phyloP scores from a whole-genome alignment of 2,888 invertebrate genomes.

The Melieria picta region DNA sequence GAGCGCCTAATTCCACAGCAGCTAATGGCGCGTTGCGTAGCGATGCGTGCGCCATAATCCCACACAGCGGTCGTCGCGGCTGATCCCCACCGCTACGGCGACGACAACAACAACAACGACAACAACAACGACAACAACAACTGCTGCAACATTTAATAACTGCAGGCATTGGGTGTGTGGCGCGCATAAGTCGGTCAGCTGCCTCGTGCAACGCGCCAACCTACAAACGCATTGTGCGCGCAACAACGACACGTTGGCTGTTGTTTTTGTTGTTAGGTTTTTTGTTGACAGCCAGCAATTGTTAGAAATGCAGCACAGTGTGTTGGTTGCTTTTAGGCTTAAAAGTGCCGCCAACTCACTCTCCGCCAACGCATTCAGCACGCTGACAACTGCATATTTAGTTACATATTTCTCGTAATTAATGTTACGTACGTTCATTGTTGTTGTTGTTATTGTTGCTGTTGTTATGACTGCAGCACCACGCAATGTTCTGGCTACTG shows the following conservation, averaged over 20 bases:
- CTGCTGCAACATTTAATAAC: not conserved
- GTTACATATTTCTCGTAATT: no score
- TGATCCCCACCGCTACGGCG: conserved; percentile 7
- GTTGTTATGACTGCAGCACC: no score
- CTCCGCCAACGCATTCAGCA: no score
- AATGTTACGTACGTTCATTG: no score
- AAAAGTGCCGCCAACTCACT: no score
- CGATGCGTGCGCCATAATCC: not conserved
- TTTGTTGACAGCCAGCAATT: conserved; percentile 21
- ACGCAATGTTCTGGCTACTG: no score
- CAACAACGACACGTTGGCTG: conserved; percentile 4
- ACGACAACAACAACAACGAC: not conserved
- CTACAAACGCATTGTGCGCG: conserved; percentile 10
- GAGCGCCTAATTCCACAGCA: not conserved
- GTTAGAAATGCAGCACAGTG: no score
- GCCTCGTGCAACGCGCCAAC: conserved; percentile 8
- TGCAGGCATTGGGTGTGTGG: conserved; percentile 10
- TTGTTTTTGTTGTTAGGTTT: conserved; percentile 9
- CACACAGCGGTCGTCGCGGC: conserved; percentile 15
- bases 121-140: not conserved
- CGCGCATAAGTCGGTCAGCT: conserved; percentile 19
- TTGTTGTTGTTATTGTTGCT: no score
- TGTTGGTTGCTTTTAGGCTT: no score
- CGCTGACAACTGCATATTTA: no score
- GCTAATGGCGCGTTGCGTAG: conserved; percentile 1